A percentile compares a stretch with the other conserved stretches of the same genome.
Evolutionary conservation across 2,888 invertebrate species (phyloP).

Genomic region (Lochmaea crataegi): DNA sequence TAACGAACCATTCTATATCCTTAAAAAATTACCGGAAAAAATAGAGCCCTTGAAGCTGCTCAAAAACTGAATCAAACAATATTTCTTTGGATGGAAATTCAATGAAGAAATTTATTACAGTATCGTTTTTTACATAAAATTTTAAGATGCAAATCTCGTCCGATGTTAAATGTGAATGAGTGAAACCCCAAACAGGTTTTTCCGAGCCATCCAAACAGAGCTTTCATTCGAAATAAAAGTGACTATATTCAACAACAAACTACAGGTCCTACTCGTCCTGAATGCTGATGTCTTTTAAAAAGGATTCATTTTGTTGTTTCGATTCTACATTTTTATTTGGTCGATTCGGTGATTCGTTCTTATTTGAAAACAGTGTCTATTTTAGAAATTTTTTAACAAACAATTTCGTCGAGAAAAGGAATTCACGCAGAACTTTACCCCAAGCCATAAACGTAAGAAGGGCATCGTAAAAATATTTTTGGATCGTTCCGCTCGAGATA

Average conservation of each 20-base stretch:
- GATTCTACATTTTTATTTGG: conserved; percentile 25
- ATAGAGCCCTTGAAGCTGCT: no score
- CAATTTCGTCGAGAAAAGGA: no score
- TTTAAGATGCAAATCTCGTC: neutral
- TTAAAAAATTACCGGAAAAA: no score
- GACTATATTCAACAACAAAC: conserved; percentile 16
- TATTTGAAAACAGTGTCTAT: conserved; percentile 17
- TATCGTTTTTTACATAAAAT: neutral
- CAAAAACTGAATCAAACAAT: no score
- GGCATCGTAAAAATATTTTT: no score
- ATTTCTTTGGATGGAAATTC: no score
- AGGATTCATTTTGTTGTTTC: conserved; percentile 24
- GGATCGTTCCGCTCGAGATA: no score
- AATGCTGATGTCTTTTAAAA: conserved; percentile 38
- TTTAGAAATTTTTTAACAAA: no score
- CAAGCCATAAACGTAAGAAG: no score
- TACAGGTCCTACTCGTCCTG: conserved; percentile 19
- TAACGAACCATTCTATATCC: no score
- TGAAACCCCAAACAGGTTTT: conserved; percentile 6
- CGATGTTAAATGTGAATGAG: conserved; percentile 4
- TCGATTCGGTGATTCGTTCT: conserved; percentile 26
- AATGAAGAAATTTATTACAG: no score
- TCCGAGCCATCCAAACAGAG: neutral
- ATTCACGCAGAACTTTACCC: no score
- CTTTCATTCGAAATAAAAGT: conserved; percentile 18